Evolutionary conservation across 2,113 vertebrate genomes (phyloP).

Genomic region (Rhegmatorhina hoffmannsi): DNA sequence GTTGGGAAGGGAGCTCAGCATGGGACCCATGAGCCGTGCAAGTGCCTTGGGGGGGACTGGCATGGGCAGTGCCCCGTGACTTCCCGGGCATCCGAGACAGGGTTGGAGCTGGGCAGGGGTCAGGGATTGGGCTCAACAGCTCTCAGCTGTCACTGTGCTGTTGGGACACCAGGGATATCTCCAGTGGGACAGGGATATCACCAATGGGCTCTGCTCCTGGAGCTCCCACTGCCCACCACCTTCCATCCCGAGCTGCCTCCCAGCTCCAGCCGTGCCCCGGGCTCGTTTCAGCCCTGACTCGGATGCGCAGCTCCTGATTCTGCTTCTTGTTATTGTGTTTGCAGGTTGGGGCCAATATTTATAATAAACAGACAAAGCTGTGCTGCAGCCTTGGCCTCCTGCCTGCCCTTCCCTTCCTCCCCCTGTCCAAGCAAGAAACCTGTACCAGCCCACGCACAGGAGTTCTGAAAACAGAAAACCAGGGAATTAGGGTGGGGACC

Average conservation of each 20-base stretch:
- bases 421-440: not conserved
- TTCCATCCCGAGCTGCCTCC: not conserved
- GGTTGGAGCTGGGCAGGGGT: not conserved
- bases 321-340: conserved; percentile 59
- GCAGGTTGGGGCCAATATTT: conserved; percentile 35
- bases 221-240: not conserved
- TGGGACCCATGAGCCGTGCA: accelerated
- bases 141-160: accelerated
- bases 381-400: conserved; percentile 42
- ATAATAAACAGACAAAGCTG: conserved; percentile 24
- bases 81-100: accelerated
- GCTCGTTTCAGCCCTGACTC: accelerated
- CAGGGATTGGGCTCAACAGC: not conserved
- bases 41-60: accelerated
- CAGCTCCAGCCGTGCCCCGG: accelerated
- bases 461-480: not conserved
- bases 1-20: accelerated
- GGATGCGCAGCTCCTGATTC: not conserved
- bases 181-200: accelerated
- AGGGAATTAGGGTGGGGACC: not conserved
- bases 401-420: not conserved
- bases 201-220: accelerated
- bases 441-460: not conserved
- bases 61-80: not conserved
- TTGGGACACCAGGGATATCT: not conserved